phyloP scores from a whole-genome alignment of 2,888 invertebrate species.

The Vandiemenella viatica region DNA sequence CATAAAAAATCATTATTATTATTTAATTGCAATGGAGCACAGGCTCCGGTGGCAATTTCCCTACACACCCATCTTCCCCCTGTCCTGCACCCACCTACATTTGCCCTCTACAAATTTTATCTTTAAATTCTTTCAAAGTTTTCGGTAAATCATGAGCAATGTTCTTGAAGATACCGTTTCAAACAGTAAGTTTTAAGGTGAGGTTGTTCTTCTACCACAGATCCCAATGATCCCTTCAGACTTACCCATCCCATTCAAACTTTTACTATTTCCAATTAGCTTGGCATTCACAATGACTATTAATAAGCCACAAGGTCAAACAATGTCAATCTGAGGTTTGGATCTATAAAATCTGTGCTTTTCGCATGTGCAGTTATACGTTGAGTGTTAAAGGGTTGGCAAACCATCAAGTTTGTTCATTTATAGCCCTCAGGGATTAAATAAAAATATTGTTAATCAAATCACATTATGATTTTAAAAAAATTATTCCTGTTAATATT shows the following conservation, averaged over 20 bases:
- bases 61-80: no score
- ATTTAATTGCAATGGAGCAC: no score
- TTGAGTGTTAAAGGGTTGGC: no score
- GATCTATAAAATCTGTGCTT: constrained; percentile 17
- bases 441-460: constrained; percentile 3
- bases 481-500: no score
- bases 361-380: constrained; percentile 16
- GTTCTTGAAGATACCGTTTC: constrained; percentile 18
- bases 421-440: no score
- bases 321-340: constrained; percentile 13
- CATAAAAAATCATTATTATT: no score
- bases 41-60: no score
- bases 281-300: constrained; percentile 17
- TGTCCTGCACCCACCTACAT: no score
- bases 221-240: constrained; percentile 18
- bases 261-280: constrained; percentile 17
- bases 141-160: constrained; percentile 18
- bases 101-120: no score
- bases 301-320: constrained; percentile 18
- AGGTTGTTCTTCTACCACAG: constrained; percentile 19
- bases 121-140: no score
- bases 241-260: constrained; percentile 15
- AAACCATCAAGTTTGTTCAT: no score
- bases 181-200: no score
- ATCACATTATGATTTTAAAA: background rate